phyloP scores from a whole-genome alignment of 2,113 vertebrate genomes.

The Cyrtonyx montezumae region DNA sequence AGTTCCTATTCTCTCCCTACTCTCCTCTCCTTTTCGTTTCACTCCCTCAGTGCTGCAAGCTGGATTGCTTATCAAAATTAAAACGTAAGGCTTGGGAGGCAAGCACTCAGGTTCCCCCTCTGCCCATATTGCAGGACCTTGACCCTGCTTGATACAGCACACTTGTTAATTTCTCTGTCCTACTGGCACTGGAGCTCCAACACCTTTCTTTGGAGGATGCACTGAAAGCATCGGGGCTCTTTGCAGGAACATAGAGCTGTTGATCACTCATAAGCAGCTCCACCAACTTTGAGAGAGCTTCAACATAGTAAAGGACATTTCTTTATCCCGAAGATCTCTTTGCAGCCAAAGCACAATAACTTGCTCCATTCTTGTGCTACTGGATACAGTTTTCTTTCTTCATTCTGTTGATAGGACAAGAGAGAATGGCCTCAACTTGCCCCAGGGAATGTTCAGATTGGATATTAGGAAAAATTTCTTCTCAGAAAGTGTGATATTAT shows the following conservation, averaged over 20 bases:
- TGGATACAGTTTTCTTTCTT: not conserved
- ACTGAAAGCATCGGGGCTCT: accelerated
- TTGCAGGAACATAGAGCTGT: not conserved
- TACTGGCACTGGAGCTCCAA: not conserved
- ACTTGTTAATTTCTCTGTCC: not conserved
- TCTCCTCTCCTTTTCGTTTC: constrained; percentile 6
- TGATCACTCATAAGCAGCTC: not conserved
- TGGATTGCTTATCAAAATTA: constrained; percentile 29
- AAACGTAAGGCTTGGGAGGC: not conserved
- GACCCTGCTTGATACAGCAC: not conserved
- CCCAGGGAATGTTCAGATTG: no score
- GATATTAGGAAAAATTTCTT: no score
- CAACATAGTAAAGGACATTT: not conserved
- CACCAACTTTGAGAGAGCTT: not conserved
- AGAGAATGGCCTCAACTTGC: no score
- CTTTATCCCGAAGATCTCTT: not conserved
- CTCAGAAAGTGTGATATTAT: no score
- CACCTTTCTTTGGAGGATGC: not conserved
- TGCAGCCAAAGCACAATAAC: not conserved
- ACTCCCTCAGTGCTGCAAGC: constrained; percentile 3
- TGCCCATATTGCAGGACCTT: not conserved
- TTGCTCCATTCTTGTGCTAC: not conserved
- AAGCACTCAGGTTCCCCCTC: not conserved
- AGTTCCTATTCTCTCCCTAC: not conserved
- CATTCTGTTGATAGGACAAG: not conserved